Percentiles rank a stretch among this genome's conserved stretches.
Conservation (phyloP, 2,113 vertebrate species). For the Monopterus albus region DNA sequence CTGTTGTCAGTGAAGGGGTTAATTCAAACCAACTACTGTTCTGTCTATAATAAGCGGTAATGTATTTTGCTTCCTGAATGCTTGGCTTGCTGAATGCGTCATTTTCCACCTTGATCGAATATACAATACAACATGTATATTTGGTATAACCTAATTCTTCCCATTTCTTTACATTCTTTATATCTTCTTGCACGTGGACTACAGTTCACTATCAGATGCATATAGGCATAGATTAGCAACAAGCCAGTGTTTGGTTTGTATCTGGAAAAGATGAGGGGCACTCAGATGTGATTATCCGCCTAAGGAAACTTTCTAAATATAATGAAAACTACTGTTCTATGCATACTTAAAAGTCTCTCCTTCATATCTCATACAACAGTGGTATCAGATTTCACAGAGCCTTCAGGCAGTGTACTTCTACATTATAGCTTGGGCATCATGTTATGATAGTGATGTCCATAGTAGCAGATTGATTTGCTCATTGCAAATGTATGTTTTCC, state of each 20-base stretch:
- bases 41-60: constrained; percentile 81
- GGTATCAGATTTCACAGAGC: constrained; percentile 69
- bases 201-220: constrained; percentile 30
- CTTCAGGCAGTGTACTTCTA: constrained; percentile 26
- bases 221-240: constrained; percentile 39
- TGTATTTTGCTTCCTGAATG: constrained; percentile 79
- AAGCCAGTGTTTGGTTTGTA: constrained; percentile 34
- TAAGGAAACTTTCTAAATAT: constrained; percentile 15
- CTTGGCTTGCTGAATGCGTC: constrained; percentile 77
- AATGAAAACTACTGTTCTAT: constrained; percentile 2
- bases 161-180: constrained; percentile 55
- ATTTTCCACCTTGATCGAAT: constrained; percentile 70
- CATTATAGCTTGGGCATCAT: constrained; percentile 34
- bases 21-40: constrained; percentile 76
- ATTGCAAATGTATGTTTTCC: constrained; percentile 23
- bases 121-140: constrained; percentile 79
- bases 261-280: constrained; percentile 1
- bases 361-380: constrained; percentile 57
- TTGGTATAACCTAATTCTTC: constrained; percentile 51
- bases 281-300: constrained; percentile 14
- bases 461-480: constrained; percentile 48
- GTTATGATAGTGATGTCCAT: constrained; percentile 53
- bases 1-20: constrained; percentile 79
- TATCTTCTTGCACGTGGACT: constrained; percentile 61
- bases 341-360: constrained; percentile 39